Base-by-base conservation (phyloP, 2,113 vertebrate species). In the Mustelus asterias region DNA sequence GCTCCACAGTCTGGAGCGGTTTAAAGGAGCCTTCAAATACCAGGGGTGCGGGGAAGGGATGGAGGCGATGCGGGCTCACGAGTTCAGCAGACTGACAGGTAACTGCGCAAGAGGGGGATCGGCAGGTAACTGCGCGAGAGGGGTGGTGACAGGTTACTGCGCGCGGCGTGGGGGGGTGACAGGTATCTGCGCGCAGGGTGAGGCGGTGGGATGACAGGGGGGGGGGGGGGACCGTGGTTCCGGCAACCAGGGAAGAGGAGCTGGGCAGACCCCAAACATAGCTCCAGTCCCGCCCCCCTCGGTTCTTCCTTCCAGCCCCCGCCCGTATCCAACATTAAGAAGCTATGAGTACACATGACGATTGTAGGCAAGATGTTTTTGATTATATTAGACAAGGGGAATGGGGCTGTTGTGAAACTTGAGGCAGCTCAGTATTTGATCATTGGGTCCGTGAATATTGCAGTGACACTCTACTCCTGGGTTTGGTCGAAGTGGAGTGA, bases 41-140 rank as follows among this genome's bases (percentile, higher is more conserved):
- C 70, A 44, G 11, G 93, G 67, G 37, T 95, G 70, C 41, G 93
- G 93, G 41, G 41, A 37, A 9, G 37, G 24, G 2, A 44, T 69
- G 2, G 67, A 44, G 29, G 93, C n/a, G 41, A 58, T 33, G 22
- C 70, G 93, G 69, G 10, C 20, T 13, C 65, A 26, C 9, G 93
- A 95, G 67, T 95, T 95, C 41, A 70, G 44, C 67, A 72, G 93
- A 48, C 41, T 95, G 18, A 24, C 22, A 95, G 93, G 93, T 95
- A 95, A 95, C 44, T 7, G 33, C n/a, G n/a, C n/a, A n/a, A n/a
- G n/a, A n/a, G n/a, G n/a, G n/a, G n/a, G n/a, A n/a, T n/a, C n/a
- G n/a, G n/a, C n/a, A n/a, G n/a, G n/a, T n/a, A n/a, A n/a, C n/a
- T n/a, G n/a, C n/a, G n/a, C n/a, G n/a, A n/a, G n/a, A n/a, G n/a